Evolutionary conservation across 2,113 vertebrate genomes (phyloP), one percentile per base, ranked within the genome.

Genomic region (Sardina pilchardus): DNA sequence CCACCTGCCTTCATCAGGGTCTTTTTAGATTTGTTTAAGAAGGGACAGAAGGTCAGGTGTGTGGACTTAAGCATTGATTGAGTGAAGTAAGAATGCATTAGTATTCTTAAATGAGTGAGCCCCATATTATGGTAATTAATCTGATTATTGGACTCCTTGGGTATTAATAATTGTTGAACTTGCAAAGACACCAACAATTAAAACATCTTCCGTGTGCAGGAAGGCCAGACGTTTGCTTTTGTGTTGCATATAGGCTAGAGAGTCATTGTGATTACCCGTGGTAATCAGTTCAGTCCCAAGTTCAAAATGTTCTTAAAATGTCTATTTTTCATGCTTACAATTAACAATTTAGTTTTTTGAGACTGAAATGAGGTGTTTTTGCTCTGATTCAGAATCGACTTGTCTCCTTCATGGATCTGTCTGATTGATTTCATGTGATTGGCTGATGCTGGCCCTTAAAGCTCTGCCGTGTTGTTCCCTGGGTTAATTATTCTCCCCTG

Each of bases 401-500:
- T 9, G 45, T 47, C 12, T 12, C 45, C 45, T 47, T 47, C 45
- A 47, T 47, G 45, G 45, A 47, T 59, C 53, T 24, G 5, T 6
- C 63, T 71, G n/a, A 71, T 71, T 71, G 63, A 26, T 67, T 67
- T 26, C 24, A 26, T 67, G 63, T n/a, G 63, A 71, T 30, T 96
- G 85, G 56, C 82, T 81, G 50, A 85, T 83, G 81, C 84, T 47
- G 85, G 59, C 63, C 81, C 44, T 44, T 67, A 86, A 85, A 84
- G 86, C 84, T n/a, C 82, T 80, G 43, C 82, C 87, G 56, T 85
- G 59, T 50, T 85, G 43, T 85, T 48, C 83, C 82, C 71, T 71
- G 81, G 63, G 86, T 78, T 85, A 90, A 90, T 90, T 88, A 82
- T 86, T 39, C 82, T 83, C 48, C 39, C 85, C 87, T 90, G 87